Evolutionary conservation across 1,140 invertebrate species (phyloP).

Genomic region (Leguminivora glycinivorella): DNA sequence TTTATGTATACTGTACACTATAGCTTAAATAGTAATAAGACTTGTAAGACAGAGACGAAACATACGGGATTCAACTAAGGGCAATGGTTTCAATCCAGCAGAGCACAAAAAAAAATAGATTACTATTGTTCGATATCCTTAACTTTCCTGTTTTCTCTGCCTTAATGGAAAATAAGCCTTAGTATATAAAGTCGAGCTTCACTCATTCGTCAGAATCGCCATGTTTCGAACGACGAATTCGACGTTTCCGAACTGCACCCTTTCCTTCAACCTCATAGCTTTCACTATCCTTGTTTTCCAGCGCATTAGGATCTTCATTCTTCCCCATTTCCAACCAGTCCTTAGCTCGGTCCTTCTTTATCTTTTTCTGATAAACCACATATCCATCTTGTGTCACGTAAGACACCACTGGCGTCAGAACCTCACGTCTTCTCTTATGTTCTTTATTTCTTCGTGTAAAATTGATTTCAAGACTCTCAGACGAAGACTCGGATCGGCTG

Average conservation of each 20-base stretch:
- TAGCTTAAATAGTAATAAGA: too few species aligned
- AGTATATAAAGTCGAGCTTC: too few species aligned
- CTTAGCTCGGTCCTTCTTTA: constrained; percentile 55
- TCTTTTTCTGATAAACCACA: constrained; percentile 66
- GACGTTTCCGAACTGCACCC: background rate
- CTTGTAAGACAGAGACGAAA: background rate
- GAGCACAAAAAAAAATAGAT: too few species aligned
- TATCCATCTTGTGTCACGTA: constrained; percentile 60
- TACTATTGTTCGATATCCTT: too few species aligned
- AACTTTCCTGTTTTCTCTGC: too few species aligned
- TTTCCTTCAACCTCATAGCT: constrained; percentile 4
- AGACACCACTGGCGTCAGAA: constrained; percentile 48
- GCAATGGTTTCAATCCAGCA: background rate
- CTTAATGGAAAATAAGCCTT: too few species aligned
- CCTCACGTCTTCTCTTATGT: constrained; percentile 33
- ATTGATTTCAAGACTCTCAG: constrained; percentile 30
- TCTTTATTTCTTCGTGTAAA: constrained; percentile 31
- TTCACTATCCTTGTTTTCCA: constrained; percentile 33
- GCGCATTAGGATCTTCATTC: constrained; percentile 17
- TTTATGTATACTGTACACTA: too few species aligned
- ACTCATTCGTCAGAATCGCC: too few species aligned
- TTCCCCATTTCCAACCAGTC: constrained; percentile 57
- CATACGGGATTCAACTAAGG: too few species aligned
- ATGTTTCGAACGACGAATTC: background rate
- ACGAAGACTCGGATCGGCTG: constrained; percentile 38